Evolutionary conservation across 92 coral and sea anemone species (phyloP), one percentile per base, ranked within the genome.

Genomic region (Porites rus): DNA sequence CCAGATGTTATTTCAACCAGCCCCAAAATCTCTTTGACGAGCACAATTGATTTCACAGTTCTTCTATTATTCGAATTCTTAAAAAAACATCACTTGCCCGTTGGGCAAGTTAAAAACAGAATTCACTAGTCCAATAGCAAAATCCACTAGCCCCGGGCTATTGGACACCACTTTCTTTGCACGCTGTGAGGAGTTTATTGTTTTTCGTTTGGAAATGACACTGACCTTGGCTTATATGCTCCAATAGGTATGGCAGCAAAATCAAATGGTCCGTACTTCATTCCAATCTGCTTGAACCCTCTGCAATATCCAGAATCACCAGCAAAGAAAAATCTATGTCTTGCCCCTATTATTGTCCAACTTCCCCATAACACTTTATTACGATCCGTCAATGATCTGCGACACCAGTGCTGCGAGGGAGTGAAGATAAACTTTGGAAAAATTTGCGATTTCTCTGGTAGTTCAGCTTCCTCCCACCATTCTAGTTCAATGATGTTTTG

Each of bases 301-400:
- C 83, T 83, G 74, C 94, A 86, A 75, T 96, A 96, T 3, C 95
- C 98, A 25, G 98, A 92, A 74, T 96, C 98, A 1, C 98, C 98
- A 20, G 90, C 97, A 88, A 96, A 96, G 84, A 90, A 94, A 76
- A 93, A 90, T 38, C 89, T 92, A 18, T 86, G 93, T 65, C 77
- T 86, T 53, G 94, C 74, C 2, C 98, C 98, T 21, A 94, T 43
- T 17, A 94, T 78, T 21, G 91, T 82, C 98, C 97, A 96, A 71
- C 99, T 96, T 21, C 98, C 99, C 99, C 99, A 96, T 16, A 96
- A 88, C 63, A 94, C 98, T 75, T 84, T 92, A 74, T 96, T 96
- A 65, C 78, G 80, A 82, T 96, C 99, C n/a, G 50, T 79, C 51
- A 95, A 17, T 10, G 92, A 89, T 78, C 99, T 88, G 52, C 93